These are phyloP conservation scores for Protosalanx chinensis DNA, from an alignment of 2,797 vertebrate genomes.

Conservation along the genomic window DNA sequence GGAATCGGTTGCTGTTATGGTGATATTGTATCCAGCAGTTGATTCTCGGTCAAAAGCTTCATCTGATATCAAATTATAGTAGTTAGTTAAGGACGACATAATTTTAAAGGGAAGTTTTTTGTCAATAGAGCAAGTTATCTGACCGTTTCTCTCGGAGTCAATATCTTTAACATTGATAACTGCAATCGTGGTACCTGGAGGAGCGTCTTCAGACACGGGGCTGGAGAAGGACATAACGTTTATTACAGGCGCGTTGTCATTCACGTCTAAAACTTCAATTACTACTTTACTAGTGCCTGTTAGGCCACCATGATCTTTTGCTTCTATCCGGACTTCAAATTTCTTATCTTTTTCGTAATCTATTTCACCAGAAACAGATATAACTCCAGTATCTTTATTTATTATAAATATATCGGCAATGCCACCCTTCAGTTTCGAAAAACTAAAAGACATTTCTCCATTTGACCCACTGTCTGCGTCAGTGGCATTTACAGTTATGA, in stretches of 20 bases:
- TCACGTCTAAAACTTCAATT: slow-evolving; percentile 70
- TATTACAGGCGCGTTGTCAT: slow-evolving; percentile 73
- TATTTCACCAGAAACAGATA: slow-evolving; percentile 52
- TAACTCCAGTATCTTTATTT: slow-evolving; percentile 56
- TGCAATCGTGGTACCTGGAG: slow-evolving; percentile 49
- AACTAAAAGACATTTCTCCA: slow-evolving; percentile 61
- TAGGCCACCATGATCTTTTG: slow-evolving; percentile 57
- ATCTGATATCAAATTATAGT: slow-evolving; percentile 51
- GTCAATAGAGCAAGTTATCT: slow-evolving; percentile 47
- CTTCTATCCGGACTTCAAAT: slow-evolving; percentile 61
- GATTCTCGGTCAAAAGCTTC: slow-evolving; percentile 55
- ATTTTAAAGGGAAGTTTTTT: slow-evolving; percentile 53
- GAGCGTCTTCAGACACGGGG: slow-evolving; percentile 64
- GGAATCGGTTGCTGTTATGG: slow-evolving; percentile 35
- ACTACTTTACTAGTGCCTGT: slow-evolving; percentile 61
- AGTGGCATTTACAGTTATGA: slow-evolving; percentile 47
- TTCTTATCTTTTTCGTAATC: slow-evolving; percentile 71
- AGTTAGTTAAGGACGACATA: slow-evolving; percentile 52
- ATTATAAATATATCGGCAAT: slow-evolving; percentile 59
- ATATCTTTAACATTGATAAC: slow-evolving; percentile 62
- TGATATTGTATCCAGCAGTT: slow-evolving; percentile 56
- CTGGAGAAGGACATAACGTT: slow-evolving; percentile 58
- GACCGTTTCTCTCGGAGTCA: slow-evolving; percentile 60
- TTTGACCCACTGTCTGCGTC: slow-evolving; percentile 50
- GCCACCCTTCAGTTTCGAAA: slow-evolving; percentile 53